Evolutionary conservation across 1,140 invertebrate species (phyloP), one percentile per base, ranked within the genome.

Genomic region (Pectinophora gossypiella): DNA sequence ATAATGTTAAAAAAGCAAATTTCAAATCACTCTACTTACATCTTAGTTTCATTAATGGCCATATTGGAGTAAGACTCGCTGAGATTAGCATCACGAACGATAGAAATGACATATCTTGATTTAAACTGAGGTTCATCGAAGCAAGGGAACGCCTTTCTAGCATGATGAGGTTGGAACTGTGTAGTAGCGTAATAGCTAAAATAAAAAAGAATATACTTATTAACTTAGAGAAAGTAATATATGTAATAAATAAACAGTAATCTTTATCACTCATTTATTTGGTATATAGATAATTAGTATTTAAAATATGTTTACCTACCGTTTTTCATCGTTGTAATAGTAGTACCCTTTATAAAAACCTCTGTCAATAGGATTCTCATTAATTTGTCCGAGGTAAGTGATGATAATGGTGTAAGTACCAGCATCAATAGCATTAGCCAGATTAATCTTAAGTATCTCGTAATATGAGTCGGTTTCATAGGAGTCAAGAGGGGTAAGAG

Each of bases 61-160:
- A 87, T 87, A 51, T 87, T 87, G 10, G 84, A 87, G 49, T 69
- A 85, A 0, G 81, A 79, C 12, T 65, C 68, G 9, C 62, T 56
- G 5, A 85, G 61, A 18, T 22, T 59, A 9, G 48, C 44, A 42
- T 74, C 74, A 22, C 84, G 67, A 12, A 76, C 79, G 22, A 95
- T 89, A 13, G 85, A 77, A 58, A 96, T 97, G 0, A 85, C 90
- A 18, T 54, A 87, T 19, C 59, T 56, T 0, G 95, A 92, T 84
- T 97, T 97, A 59, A 96, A 94, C 9, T 90, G 89, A 0, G 96
- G 96, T 68, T 98, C 96, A 68, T 97, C 96, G 70, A 96, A 97
- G 69, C 95, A 96, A 0, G 96, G 96, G 72, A 97, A 98, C 0
- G 94, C 95, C 56, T 91, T 90, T 50, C 96, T 89, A 0, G 96